A percentile compares a stretch with the other conserved stretches of the same genome.
These are phyloP conservation scores for Colletes collaris DNA, from an alignment of 2,888 invertebrate species.

Conservation along the genomic window DNA sequence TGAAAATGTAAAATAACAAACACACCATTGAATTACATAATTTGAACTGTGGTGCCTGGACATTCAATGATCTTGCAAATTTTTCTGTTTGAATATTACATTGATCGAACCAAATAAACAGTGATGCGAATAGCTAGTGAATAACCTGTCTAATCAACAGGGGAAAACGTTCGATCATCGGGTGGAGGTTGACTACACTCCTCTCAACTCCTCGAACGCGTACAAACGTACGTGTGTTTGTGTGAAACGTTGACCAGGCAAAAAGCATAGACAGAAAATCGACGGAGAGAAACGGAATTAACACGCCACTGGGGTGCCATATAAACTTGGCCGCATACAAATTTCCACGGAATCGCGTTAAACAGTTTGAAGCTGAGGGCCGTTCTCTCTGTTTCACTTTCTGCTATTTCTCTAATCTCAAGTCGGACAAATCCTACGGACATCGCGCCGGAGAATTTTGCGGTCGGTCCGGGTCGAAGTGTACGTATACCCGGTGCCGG, in stretches of 20 bases:
- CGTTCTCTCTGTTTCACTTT: not conserved
- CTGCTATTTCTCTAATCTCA: slow-evolving; percentile 16
- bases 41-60: too few species aligned
- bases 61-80: too few species aligned
- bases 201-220: slow-evolving; percentile 13
- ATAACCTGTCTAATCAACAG: too few species aligned
- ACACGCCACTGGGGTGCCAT: slow-evolving; percentile 68
- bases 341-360: slow-evolving; percentile 70
- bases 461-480: slow-evolving; percentile 1
- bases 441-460: slow-evolving; percentile 5
- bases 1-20: too few species aligned
- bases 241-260: slow-evolving; percentile 40
- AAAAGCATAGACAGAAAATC: slow-evolving; percentile 19
- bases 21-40: too few species aligned
- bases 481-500: not conserved
- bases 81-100: too few species aligned
- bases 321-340: slow-evolving; percentile 74
- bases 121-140: too few species aligned
- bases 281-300: slow-evolving; percentile 47
- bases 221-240: slow-evolving; percentile 16
- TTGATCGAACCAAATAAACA: too few species aligned
- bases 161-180: too few species aligned
- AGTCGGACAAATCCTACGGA: slow-evolving; percentile 19
- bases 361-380: slow-evolving; percentile 52
- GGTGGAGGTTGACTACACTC: not conserved